phyloP scores from a whole-genome alignment of 2,113 vertebrate genomes.

The Paradoxurus hermaphroditus region DNA sequence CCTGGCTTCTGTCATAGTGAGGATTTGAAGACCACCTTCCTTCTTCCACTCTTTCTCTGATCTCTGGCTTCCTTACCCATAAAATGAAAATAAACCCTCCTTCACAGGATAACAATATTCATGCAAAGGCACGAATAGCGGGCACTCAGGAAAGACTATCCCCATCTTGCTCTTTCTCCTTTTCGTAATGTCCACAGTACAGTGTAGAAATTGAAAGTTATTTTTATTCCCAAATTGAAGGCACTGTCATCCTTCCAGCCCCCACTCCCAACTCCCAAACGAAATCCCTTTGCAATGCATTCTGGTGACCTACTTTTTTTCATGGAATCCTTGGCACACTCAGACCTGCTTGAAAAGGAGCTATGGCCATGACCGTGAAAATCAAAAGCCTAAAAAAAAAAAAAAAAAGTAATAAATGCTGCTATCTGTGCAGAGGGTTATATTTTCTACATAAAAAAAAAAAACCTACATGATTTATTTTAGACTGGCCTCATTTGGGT shows the following conservation, averaged over 20 bases:
- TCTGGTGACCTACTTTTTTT: background rate
- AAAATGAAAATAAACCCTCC: background rate
- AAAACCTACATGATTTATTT: conserved; percentile 38
- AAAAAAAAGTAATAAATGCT: background rate
- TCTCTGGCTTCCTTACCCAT: background rate
- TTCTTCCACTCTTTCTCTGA: background rate
- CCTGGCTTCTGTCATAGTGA: background rate
- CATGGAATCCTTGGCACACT: background rate
- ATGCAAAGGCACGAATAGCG: background rate
- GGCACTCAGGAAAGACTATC: rapidly evolving
- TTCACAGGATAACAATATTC: background rate
- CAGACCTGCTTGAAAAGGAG: background rate
- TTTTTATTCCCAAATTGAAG: background rate
- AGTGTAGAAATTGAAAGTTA: rapidly evolving
- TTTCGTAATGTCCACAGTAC: background rate
- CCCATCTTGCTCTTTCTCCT: background rate
- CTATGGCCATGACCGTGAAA: background rate
- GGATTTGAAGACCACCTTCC: background rate
- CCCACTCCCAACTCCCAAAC: too few species aligned
- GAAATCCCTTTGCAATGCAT: background rate
- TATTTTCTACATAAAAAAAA: conserved; percentile 3
- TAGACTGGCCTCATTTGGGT: conserved; percentile 51
- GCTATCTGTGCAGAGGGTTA: background rate
- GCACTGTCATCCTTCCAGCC: background rate
- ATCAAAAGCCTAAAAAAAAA: conserved; percentile 9